Conservation (phyloP, 1,140 invertebrate species). For the Calephelis nemesis region DNA sequence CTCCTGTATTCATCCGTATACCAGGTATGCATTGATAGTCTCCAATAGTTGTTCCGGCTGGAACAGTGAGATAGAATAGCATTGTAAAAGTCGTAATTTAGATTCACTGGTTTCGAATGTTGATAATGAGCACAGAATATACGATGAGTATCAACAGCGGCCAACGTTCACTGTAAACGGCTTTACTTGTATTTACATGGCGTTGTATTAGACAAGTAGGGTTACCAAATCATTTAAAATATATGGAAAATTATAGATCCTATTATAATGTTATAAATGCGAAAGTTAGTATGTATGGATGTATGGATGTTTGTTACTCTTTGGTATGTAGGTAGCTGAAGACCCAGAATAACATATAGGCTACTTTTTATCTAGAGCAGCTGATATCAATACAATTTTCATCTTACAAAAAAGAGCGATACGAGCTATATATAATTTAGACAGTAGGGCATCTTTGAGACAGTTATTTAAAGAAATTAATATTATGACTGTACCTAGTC, state of each 20-base stretch:
- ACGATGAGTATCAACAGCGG: conserved; percentile 13
- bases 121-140: conserved; percentile 16
- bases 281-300: no score
- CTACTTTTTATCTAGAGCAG: no score
- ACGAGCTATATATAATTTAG: no score
- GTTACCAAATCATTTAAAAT: not conserved
- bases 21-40: conserved; percentile 2
- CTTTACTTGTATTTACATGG: conserved; percentile 17
- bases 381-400: no score
- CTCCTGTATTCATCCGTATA: not conserved
- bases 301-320: no score
- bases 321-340: no score
- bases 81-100: conserved; percentile 15
- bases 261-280: no score
- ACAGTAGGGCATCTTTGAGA: no score
- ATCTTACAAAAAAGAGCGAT: no score
- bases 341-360: no score
- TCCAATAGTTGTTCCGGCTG: conserved; percentile 8
- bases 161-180: conserved; percentile 10
- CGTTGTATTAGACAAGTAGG: conserved; percentile 9
- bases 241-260: not conserved
- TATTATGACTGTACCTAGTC: no score
- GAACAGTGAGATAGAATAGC: conserved; percentile 6
- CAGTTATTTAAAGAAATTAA: no score
- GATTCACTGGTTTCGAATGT: conserved; percentile 15